These are phyloP conservation scores for Tragelaphus scriptus DNA, from an alignment of 2,113 vertebrate genomes.

Conservation along the genomic window DNA sequence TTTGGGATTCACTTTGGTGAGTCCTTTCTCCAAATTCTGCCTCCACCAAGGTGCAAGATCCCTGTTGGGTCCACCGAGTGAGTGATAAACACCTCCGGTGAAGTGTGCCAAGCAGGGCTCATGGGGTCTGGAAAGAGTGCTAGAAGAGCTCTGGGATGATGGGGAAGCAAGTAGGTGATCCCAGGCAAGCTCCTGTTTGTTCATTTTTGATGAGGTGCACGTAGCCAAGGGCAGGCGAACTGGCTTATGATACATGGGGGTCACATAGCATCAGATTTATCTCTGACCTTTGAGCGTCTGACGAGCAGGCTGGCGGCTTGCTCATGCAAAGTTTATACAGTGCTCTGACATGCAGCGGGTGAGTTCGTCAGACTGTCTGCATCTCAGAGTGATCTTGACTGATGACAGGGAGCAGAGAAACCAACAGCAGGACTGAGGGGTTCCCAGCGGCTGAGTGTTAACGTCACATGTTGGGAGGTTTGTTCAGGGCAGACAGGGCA, in stretches of 20 bases:
- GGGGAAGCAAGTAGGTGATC: background rate
- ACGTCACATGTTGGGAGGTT: fast-evolving
- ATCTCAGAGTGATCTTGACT: background rate
- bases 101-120: conserved; percentile 19
- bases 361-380: background rate
- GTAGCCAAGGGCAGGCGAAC: conserved; percentile 23
- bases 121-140: conserved; percentile 50
- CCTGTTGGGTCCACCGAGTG: conserved; percentile 40
- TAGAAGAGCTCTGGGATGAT: conserved; percentile 35
- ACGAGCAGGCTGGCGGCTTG: background rate
- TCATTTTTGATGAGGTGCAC: conserved; percentile 37
- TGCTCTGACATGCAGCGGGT: background rate
- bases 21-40: conserved; percentile 47
- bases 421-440: fast-evolving
- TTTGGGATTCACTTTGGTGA: background rate
- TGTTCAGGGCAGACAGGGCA: background rate
- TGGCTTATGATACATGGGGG: background rate
- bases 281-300: conserved; percentile 30
- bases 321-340: background rate
- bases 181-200: conserved; percentile 52
- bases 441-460: fast-evolving
- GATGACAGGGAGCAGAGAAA: background rate
- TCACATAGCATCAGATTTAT: background rate
- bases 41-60: conserved; percentile 45
- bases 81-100: conserved; percentile 58